These are phyloP conservation scores for Phortica variegata DNA, from an alignment of 1,140 invertebrate species.

Conservation along the genomic window DNA sequence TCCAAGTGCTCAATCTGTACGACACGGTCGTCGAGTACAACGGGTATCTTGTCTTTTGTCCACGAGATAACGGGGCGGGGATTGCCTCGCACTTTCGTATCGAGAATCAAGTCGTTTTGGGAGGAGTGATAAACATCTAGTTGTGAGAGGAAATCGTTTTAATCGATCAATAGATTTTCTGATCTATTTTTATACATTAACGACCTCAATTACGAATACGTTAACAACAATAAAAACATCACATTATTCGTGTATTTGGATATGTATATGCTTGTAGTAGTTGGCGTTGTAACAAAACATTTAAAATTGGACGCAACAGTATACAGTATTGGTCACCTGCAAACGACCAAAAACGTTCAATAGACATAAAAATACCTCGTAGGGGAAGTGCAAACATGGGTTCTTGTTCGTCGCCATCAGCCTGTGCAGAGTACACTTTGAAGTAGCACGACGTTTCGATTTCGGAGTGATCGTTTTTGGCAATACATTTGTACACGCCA, in stretches of 20 bases:
- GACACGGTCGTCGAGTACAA: slow-evolving; percentile 64
- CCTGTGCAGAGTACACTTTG: slow-evolving; percentile 50
- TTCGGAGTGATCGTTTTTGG: slow-evolving; percentile 49
- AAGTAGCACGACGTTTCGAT: slow-evolving; percentile 56
- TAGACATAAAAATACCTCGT: slow-evolving; percentile 44
- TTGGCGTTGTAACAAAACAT: slow-evolving; percentile 31
- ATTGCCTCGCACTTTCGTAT: slow-evolving; percentile 73
- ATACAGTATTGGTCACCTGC: not conserved
- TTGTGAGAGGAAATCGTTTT: slow-evolving; percentile 9
- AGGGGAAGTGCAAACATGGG: slow-evolving; percentile 54
- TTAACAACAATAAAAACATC: slow-evolving; percentile 1
- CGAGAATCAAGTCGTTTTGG: slow-evolving; percentile 73
- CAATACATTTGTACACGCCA: slow-evolving; percentile 53
- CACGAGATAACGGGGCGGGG: slow-evolving; percentile 76
- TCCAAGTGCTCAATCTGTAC: slow-evolving; percentile 70
- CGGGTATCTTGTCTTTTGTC: slow-evolving; percentile 69
- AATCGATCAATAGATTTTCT: slow-evolving; percentile 41
- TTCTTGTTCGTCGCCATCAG: slow-evolving; percentile 52
- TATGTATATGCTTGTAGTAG: slow-evolving; percentile 6
- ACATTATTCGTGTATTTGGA: slow-evolving; percentile 1
- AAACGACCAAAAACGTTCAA: too few species aligned
- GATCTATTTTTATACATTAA: slow-evolving; percentile 37
- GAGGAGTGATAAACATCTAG: slow-evolving; percentile 68
- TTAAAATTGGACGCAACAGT: slow-evolving; percentile 10
- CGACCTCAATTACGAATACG: slow-evolving; percentile 40